Evolutionary conservation across 2,113 vertebrate species (phyloP), one percentile per base, ranked within the genome.

Genomic region (Sciurus niger): DNA sequence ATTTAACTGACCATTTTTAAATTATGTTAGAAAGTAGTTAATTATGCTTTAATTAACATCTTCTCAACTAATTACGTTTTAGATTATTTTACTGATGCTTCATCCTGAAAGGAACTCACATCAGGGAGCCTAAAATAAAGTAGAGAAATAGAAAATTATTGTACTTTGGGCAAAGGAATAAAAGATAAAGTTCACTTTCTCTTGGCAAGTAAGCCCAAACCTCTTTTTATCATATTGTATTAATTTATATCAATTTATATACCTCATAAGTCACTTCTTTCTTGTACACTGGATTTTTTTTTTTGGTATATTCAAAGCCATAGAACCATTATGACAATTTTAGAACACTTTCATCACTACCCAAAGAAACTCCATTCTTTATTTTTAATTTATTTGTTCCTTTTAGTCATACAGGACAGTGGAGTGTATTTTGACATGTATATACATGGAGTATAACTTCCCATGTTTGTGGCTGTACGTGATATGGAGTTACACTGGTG

Each of bases 1-100:
- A 68, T 93, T 95, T 48, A 77, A 80, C 16, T 76, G 6, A 67
- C 12, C 16, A 34, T 28, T 93, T 77, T 89, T 51, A 80, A 93
- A 87, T 94, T 65, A 40, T 85, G 7, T 83, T 37, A 87, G 80
- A n/a, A 90, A 84, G 14, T 46, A 55, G 14, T 30, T 92, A 82
- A 51, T 89, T 37, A 51, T 11, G 6, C 30, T 83, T 94, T 46
- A 65, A 20, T 28, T 73, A 53, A 6, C 79, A 48, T 80, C 34
- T 76, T 84, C n/a, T 13, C 4, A n/a, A 9, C 1, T 46, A 68
- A 70, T 11, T 37, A 17, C 2, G 40, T 55, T 84, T 76, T 40
- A 72, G 32, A 58, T 78, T 0, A 24, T 60, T 79, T 87, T 43
- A 63, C 25, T 48, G 60, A 74, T 3, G 37, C 7, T 1, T 60